phyloP scores from a whole-genome alignment of 2,888 invertebrate genomes.

The Dendrolimus houi region DNA sequence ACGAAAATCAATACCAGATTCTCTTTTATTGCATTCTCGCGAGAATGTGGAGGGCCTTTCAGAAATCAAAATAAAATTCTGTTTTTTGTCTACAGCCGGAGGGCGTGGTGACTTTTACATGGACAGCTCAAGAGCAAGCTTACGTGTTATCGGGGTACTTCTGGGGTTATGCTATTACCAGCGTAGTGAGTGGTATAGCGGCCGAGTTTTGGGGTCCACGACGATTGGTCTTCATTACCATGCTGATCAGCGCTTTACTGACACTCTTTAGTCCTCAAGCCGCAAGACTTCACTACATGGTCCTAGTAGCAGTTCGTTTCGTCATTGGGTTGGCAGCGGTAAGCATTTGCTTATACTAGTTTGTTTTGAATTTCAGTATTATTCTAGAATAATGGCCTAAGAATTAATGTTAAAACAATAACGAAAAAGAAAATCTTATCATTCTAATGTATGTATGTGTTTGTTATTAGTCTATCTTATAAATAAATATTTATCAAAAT shows the following conservation, averaged over 20 bases:
- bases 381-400: too few relatives aligned
- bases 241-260: constrained; percentile 69
- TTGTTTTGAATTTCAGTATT: background rate
- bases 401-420: too few relatives aligned
- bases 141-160: constrained; percentile 76
- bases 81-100: constrained; percentile 38
- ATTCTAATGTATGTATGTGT: too few relatives aligned
- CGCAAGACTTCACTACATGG: constrained; percentile 74
- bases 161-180: constrained; percentile 78
- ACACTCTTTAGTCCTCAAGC: constrained; percentile 79
- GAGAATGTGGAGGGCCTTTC: too few relatives aligned
- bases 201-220: constrained; percentile 80
- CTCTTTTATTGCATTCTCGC: too few relatives aligned
- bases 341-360: constrained; percentile 17
- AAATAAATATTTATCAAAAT: too few relatives aligned
- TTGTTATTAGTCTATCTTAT: too few relatives aligned
- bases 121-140: constrained; percentile 79
- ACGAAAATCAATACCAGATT: too few relatives aligned
- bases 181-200: constrained; percentile 78
- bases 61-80: background rate
- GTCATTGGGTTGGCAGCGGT: constrained; percentile 79
- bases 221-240: constrained; percentile 74
- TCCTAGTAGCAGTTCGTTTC: constrained; percentile 75
- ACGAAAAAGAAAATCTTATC: too few relatives aligned
- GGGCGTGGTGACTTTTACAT: constrained; percentile 59